Percentiles rank a stretch among this genome's conserved stretches.
Conservation (phyloP, 2,888 invertebrate genomes). For the Corbicula japonica region DNA sequence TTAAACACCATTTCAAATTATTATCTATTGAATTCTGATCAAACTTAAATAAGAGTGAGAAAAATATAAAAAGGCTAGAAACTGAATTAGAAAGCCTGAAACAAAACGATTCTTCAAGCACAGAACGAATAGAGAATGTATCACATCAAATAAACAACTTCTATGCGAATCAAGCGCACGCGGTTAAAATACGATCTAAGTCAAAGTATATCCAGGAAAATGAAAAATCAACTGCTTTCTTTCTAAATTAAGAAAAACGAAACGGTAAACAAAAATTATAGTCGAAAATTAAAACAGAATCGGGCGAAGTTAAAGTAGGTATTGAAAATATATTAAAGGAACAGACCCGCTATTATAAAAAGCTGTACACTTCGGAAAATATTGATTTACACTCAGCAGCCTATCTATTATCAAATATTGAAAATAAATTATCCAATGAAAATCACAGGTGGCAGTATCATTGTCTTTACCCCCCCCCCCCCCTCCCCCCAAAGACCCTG, state of each 20-base stretch:
- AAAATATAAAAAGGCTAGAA: neutral
- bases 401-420: neutral
- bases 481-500: no score
- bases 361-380: neutral
- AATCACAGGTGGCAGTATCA: no score
- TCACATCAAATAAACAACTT: neutral
- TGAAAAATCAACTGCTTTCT: constrained; percentile 1
- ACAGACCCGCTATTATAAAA: neutral
- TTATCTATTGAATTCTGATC: constrained; percentile 4
- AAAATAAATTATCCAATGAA: neutral
- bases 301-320: neutral
- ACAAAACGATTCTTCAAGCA: neutral
- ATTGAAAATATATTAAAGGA: neutral
- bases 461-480: no score
- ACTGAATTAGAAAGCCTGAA: neutral
- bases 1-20: neutral
- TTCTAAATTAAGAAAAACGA: neutral
- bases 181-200: constrained; percentile 1
- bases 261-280: constrained; percentile 8
- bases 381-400: neutral
- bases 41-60: no score
- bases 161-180: neutral
- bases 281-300: constrained; percentile 5
- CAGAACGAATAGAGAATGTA: neutral
- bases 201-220: neutral